These are phyloP conservation scores for Alloscopus bannaensis DNA, from an alignment of 2,888 invertebrate genomes.

Conservation along the genomic window DNA sequence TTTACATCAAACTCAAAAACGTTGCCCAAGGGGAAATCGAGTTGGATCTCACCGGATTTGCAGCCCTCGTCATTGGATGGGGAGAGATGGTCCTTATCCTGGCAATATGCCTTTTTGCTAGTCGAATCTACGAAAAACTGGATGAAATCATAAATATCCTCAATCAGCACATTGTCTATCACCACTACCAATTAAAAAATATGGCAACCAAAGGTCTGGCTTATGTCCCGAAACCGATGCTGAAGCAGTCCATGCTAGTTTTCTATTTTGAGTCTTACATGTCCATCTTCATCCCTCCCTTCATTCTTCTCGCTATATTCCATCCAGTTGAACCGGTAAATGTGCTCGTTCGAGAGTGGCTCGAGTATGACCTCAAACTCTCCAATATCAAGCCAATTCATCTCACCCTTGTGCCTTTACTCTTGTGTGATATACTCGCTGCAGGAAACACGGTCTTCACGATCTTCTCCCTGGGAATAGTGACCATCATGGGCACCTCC, in stretches of 20 bases:
- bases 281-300: not conserved
- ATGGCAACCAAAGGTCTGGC: not conserved
- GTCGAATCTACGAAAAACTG: not conserved
- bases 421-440: not conserved
- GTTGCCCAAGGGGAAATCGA: not conserved
- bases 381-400: not conserved
- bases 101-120: not conserved
- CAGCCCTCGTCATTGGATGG: conserved; percentile 5
- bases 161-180: conserved; percentile 19
- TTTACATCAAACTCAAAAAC: not conserved
- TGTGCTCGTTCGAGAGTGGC: conserved; percentile 5
- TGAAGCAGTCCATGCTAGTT: not conserved
- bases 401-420: not conserved
- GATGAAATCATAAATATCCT: conserved; percentile 13
- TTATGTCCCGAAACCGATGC: not conserved
- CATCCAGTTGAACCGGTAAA: conserved; percentile 39
- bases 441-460: conserved; percentile 5
- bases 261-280: not conserved
- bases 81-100: not conserved
- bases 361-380: conserved; percentile 12
- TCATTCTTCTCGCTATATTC: not conserved
- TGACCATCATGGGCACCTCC: not conserved
- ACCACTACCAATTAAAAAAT: not conserved
- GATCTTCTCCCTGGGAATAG: not conserved
- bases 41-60: not conserved